These are phyloP conservation scores for Tolmerus cingulatus DNA, from an alignment of 2,888 invertebrate genomes.

Conservation along the genomic window DNA sequence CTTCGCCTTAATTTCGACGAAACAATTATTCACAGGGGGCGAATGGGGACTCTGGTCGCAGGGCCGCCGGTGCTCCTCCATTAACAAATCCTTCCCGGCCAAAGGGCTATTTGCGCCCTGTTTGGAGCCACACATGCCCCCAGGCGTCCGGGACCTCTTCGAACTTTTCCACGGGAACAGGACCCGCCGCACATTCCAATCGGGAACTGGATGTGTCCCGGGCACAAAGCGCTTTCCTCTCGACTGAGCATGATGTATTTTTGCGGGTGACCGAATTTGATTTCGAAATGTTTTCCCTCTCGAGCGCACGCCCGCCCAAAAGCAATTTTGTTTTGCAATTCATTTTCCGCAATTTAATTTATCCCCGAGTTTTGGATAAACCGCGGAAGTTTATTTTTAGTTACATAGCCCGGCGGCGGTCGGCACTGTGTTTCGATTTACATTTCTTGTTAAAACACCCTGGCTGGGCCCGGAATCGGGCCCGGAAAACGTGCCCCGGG, in stretches of 20 bases:
- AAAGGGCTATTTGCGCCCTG: background rate
- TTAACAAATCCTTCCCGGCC: background rate
- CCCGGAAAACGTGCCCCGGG: background rate
- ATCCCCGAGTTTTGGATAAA: background rate
- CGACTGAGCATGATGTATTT: background rate
- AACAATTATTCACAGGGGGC: slow-evolving; percentile 3
- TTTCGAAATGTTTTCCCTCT: background rate
- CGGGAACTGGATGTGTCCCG: background rate
- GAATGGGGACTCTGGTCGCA: background rate
- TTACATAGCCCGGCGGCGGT: background rate
- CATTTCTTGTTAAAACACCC: background rate
- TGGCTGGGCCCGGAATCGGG: too few species aligned
- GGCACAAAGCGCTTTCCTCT: background rate
- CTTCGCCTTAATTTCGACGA: background rate
- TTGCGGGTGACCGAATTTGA: background rate
- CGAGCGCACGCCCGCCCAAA: background rate
- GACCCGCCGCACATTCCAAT: background rate
- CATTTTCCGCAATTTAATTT: background rate
- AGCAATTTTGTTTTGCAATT: background rate
- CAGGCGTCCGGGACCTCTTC: background rate
- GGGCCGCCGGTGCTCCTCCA: background rate
- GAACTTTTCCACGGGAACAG: background rate
- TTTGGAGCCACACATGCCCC: background rate
- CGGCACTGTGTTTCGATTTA: background rate
- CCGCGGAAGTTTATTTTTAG: background rate